Conservation (phyloP, 2,797 vertebrate species). For the Pseudopleuronectes americanus region DNA sequence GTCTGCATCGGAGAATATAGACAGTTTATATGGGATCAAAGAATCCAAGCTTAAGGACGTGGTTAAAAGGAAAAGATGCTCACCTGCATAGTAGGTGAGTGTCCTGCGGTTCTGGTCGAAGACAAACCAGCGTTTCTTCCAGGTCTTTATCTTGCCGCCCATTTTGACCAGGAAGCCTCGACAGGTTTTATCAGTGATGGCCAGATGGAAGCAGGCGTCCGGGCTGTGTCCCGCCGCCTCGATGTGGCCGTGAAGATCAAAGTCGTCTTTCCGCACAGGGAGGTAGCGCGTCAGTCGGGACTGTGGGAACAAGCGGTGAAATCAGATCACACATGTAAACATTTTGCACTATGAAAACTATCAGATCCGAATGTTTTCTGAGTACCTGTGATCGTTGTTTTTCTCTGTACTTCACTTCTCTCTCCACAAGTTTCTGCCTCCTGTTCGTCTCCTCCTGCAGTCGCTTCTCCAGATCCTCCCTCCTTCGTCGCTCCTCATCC, state of each 20-base stretch:
- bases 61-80: constrained; percentile 6
- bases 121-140: constrained; percentile 99
- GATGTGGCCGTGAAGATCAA: constrained; percentile 91
- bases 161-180: constrained; percentile 95
- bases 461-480: constrained; percentile 93
- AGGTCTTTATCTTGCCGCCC: constrained; percentile 98
- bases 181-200: constrained; percentile 96
- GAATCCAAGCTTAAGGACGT: too few relatives aligned
- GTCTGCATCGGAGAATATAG: constrained; percentile 82
- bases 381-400: constrained; percentile 93
- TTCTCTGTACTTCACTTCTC: constrained; percentile 95
- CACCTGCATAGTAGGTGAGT: constrained; percentile 94
- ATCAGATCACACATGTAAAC: constrained; percentile 1
- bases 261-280: constrained; percentile 93
- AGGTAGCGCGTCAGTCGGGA: constrained; percentile 94
- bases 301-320: constrained; percentile 65
- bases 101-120: constrained; percentile 96
- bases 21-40: constrained; percentile 1
- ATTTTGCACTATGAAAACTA: too few relatives aligned
- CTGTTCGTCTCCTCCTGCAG: constrained; percentile 94
- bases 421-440: constrained; percentile 94
- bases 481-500: constrained; percentile 91
- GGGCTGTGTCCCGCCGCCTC: constrained; percentile 93
- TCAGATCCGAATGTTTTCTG: not conserved
- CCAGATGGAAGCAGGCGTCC: constrained; percentile 92